Evolutionary conservation across 2,113 vertebrate species (phyloP), one percentile per base, ranked within the genome.

Genomic region (Cinclus cinclus): DNA sequence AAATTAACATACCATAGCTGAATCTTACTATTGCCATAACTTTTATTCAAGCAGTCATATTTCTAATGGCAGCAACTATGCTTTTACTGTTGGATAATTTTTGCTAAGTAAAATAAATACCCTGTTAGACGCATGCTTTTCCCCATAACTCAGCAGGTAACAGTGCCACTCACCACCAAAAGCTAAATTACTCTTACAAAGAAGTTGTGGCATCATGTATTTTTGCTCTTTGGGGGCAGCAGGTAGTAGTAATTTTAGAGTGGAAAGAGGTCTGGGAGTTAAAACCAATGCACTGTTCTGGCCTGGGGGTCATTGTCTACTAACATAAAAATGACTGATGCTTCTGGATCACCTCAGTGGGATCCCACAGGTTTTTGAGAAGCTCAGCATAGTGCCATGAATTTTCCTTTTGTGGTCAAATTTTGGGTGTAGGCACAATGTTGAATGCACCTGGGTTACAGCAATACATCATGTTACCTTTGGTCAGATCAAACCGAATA

Each of bases 61-160:
- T 95, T 91, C 81, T 49, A 96, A 75, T 81, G 74, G 89, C 91
- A 79, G 77, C 70, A 91, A 84, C 92, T 96, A 91, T 82, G 91
- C 58, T 87, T 95, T 95, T 94, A 96, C 49, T 87, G 53, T 89
- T 92, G 83, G 62, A 87, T 95, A 94, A 94, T 94, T 97, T 94
- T 89, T 84, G 74, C 53, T 81, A 91, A 79, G 89, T 87, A 94
- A 95, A 94, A 96, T 67, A 92, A 94, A 94, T 86, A 67, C 30
- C 21, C 35, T 44, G 47, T 56, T 90, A 90, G 56, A 76, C 46
- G 79, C 69, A 44, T 78, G 22, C 30, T 78, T 89, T 91, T 76
- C 28, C 46, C 77, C 23, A 16, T 87, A 93, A 80, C 67, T 83
- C 68, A 91, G 80, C 47, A 56, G 46, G 55, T 46, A 91, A 69